Percentiles rank a stretch among this genome's conserved stretches.
phyloP scores from a whole-genome alignment of 2,888 invertebrate species.

The Hydrotaea cyrtoneurina region DNA sequence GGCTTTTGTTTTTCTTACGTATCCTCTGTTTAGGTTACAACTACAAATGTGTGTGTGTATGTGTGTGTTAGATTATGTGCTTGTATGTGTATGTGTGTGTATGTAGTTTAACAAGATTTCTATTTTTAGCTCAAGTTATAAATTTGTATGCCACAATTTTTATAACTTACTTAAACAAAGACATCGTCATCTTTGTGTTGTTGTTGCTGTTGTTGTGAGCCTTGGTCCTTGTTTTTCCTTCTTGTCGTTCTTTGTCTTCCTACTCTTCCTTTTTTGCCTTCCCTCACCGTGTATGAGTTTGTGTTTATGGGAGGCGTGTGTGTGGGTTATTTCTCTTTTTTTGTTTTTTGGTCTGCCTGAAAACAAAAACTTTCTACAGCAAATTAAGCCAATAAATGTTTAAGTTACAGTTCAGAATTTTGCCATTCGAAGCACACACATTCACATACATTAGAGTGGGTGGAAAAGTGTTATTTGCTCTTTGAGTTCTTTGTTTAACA shows the following conservation, averaged over 20 bases:
- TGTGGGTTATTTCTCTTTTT: not conserved
- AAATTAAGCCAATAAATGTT: slow-evolving; percentile 58
- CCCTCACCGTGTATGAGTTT: not conserved
- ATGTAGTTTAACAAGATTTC: slow-evolving; percentile 60
- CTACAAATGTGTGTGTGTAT: not conserved
- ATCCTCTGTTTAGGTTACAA: not conserved
- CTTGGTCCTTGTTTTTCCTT: not conserved
- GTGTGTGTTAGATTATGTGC: not conserved
- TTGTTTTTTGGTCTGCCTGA: not conserved
- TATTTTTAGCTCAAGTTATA: slow-evolving; percentile 61
- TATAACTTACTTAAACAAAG: slow-evolving; percentile 42
- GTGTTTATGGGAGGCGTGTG: slow-evolving; percentile 31
- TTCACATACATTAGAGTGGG: not conserved
- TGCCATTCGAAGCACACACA: not conserved
- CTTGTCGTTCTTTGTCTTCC: not conserved
- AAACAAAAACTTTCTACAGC: slow-evolving; percentile 2
- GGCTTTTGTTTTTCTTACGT: slow-evolving; percentile 1
- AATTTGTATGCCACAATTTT: slow-evolving; percentile 54
- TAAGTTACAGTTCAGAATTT: slow-evolving; percentile 38
- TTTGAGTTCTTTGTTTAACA: no score
- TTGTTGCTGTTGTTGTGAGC: slow-evolving; percentile 9
- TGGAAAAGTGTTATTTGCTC: no score
- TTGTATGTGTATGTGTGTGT: not conserved
- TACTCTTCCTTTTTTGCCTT: not conserved
- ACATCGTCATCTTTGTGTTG: slow-evolving; percentile 14